A percentile compares a stretch with the other conserved stretches of the same genome.
These are phyloP conservation scores for Zaprionus vittiger DNA, from an alignment of 1,140 invertebrate genomes.

Conservation along the genomic window DNA sequence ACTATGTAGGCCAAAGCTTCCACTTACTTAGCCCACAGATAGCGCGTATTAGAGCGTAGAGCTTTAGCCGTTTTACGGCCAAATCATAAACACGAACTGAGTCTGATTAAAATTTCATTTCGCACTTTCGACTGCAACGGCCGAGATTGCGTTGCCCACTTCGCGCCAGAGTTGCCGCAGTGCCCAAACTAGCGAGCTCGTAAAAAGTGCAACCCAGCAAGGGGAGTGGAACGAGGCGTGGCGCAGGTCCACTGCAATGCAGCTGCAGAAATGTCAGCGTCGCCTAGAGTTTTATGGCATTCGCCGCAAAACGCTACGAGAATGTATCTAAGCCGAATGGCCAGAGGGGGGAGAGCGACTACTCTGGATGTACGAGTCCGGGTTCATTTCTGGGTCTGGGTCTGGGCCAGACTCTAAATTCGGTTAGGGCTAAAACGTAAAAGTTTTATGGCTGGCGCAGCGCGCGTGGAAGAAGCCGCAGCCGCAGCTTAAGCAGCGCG, in stretches of 20 bases:
- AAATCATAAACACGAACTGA: constrained; percentile 44
- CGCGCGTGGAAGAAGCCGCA: constrained; percentile 23
- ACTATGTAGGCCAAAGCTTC: constrained; percentile 1
- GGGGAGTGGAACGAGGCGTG: not conserved
- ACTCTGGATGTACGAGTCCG: not conserved
- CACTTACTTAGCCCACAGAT: constrained; percentile 3
- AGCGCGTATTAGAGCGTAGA: not conserved
- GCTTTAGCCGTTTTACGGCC: constrained; percentile 18
- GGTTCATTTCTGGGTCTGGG: not conserved
- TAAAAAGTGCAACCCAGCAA: constrained; percentile 60
- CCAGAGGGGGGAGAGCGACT: not conserved
- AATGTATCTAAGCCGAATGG: constrained; percentile 70
- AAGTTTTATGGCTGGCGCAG: constrained; percentile 76
- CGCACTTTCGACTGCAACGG: constrained; percentile 37
- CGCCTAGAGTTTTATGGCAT: constrained; percentile 65
- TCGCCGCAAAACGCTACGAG: constrained; percentile 49
- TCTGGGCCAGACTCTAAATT: constrained; percentile 58
- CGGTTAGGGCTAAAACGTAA: constrained; percentile 70
- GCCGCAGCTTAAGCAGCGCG: not conserved
- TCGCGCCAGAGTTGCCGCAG: constrained; percentile 13
- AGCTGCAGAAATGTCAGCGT: constrained; percentile 72
- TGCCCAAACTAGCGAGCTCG: constrained; percentile 47
- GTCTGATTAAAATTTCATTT: constrained; percentile 55
- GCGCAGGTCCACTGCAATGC: constrained; percentile 68
- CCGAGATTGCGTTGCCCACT: constrained; percentile 26